These are phyloP conservation scores for Mesocricetus auratus DNA, from an alignment of 2,113 vertebrate species.

Conservation along the genomic window DNA sequence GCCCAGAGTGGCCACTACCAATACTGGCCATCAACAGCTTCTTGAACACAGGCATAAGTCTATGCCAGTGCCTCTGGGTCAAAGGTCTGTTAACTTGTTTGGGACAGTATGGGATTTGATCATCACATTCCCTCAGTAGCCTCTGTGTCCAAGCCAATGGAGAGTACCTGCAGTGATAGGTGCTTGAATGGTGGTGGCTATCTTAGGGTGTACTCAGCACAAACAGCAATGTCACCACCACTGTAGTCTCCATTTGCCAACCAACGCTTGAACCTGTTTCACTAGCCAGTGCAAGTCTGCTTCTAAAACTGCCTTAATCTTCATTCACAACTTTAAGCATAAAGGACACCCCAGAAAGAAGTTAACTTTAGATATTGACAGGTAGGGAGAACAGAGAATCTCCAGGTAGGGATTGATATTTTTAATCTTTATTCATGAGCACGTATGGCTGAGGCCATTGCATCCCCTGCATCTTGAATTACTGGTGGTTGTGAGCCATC, in stretches of 20 bases:
- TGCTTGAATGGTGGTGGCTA: background rate
- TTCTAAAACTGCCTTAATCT: background rate
- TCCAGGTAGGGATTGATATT: background rate
- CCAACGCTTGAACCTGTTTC: background rate
- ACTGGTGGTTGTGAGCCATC: background rate
- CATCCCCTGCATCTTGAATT: background rate
- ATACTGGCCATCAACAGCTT: background rate
- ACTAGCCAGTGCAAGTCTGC: background rate
- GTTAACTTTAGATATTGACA: background rate
- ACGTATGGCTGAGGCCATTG: background rate
- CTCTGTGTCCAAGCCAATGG: background rate
- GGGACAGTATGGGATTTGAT: background rate
- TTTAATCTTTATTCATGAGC: background rate
- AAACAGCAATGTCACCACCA: background rate
- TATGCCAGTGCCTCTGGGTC: background rate
- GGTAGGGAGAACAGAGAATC: background rate
- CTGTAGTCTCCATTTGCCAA: background rate
- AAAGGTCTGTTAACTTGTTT: background rate
- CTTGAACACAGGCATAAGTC: background rate
- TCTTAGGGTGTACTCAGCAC: background rate
- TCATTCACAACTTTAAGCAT: background rate
- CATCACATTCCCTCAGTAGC: background rate
- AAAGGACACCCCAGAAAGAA: background rate
- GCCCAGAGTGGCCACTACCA: background rate
- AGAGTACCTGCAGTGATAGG: background rate